Conservation (phyloP, 2,113 vertebrate genomes). For the Pterocles orientalis region DNA sequence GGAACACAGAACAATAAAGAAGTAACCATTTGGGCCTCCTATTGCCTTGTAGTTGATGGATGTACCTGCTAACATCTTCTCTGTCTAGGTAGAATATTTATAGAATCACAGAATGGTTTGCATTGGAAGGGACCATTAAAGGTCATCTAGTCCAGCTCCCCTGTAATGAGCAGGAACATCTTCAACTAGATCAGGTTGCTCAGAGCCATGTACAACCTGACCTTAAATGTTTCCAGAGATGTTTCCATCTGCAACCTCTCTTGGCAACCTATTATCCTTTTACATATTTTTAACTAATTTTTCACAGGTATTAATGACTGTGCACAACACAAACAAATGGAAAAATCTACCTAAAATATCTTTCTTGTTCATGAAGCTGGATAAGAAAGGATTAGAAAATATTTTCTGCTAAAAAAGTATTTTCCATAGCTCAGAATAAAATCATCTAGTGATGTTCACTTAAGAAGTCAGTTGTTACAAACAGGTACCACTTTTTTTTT, state of each 20-base stretch:
- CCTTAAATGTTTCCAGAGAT: background rate
- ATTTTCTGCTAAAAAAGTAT: background rate
- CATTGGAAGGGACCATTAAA: background rate
- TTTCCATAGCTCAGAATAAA: background rate
- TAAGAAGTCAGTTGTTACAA: background rate
- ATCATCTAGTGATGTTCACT: background rate
- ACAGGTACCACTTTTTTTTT: background rate
- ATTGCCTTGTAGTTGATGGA: background rate
- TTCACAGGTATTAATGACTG: background rate
- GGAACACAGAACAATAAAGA: background rate
- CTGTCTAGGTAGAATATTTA: background rate
- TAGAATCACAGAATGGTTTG: background rate
- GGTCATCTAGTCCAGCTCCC: rapidly evolving
- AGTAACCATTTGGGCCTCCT: background rate
- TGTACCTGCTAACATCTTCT: background rate
- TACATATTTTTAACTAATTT: background rate
- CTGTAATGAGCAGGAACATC: background rate
- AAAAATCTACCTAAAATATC: background rate
- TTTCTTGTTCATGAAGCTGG: background rate
- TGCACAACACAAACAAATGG: background rate
- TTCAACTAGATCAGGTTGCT: background rate
- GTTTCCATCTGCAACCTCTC: background rate
- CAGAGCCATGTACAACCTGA: background rate
- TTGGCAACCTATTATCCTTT: background rate
- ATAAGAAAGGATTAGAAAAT: background rate